A percentile compares a stretch with the other conserved stretches of the same genome.
Evolutionary conservation across 2,113 vertebrate species (phyloP).

Genomic region (Serinus canaria): DNA sequence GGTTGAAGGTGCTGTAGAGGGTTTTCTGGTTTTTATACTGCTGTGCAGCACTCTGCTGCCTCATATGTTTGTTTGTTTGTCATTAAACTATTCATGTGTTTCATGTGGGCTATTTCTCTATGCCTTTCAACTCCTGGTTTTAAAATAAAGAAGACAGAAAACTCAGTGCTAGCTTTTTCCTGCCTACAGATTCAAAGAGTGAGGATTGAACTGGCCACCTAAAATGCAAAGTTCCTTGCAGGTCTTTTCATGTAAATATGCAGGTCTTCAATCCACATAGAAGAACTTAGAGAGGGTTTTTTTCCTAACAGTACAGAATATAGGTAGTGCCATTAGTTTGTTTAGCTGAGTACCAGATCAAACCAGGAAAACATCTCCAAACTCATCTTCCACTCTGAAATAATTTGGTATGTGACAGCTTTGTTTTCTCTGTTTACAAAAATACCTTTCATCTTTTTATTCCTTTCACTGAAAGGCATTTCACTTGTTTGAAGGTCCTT

Average conservation of each 20-base stretch:
- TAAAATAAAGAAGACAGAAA: not conserved
- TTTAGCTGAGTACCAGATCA: not conserved
- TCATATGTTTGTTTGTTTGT: not conserved
- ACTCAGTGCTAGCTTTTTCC: not conserved
- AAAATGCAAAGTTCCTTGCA: not conserved
- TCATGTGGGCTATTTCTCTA: not conserved
- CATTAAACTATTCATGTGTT: not conserved
- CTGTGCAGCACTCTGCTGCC: not conserved
- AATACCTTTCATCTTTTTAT: constrained; percentile 37
- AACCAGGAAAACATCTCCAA: not conserved
- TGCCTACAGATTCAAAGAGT: not conserved
- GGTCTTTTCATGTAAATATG: not conserved
- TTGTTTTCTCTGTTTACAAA: constrained; percentile 15
- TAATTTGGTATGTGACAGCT: not conserved
- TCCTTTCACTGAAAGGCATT: not conserved
- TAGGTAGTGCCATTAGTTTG: not conserved
- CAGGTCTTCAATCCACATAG: not conserved
- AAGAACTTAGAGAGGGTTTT: not conserved
- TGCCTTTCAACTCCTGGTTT: not conserved
- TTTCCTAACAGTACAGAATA: not conserved
- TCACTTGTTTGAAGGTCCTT: not conserved
- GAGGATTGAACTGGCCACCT: not conserved
- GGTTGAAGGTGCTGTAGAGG: rapidly evolving
- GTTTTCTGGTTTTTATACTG: not conserved
- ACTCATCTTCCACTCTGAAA: not conserved